These are phyloP conservation scores for Latrodectus hesperus DNA, from an alignment of 2,888 invertebrate genomes.

Conservation along the genomic window DNA sequence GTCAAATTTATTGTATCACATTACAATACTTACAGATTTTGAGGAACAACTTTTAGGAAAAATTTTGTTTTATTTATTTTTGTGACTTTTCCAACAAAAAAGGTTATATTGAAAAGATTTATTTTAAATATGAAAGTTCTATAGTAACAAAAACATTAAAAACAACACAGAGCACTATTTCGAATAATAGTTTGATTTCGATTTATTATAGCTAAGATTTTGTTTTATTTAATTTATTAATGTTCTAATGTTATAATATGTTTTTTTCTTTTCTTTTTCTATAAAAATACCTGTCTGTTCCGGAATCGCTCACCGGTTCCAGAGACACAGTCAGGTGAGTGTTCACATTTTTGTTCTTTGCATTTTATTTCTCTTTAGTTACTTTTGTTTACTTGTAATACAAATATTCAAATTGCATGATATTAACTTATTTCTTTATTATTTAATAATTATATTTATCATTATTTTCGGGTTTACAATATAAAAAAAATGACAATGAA, in stretches of 20 bases:
- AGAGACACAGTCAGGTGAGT: conserved; percentile 70
- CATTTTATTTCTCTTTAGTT: conserved; percentile 35
- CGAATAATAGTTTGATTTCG: neutral
- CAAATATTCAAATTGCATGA: neutral
- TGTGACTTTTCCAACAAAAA: too few species aligned
- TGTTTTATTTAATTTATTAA: conserved; percentile 36
- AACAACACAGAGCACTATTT: neutral
- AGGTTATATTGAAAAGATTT: too few species aligned
- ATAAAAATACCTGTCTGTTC: conserved; percentile 62
- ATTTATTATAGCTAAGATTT: conserved; percentile 4
- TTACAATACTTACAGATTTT: too few species aligned
- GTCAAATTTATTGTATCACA: too few species aligned
- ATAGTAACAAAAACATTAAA: too few species aligned
- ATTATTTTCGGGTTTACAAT: neutral
- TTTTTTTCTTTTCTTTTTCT: conserved; percentile 56
- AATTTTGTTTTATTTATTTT: too few species aligned
- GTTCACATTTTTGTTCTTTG: conserved; percentile 21
- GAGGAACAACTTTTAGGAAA: too few species aligned
- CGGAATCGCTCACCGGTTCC: conserved; percentile 67
- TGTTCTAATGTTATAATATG: conserved; percentile 46
- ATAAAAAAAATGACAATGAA: neutral
- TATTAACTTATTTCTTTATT: neutral
- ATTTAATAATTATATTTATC: neutral
- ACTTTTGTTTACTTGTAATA: neutral
- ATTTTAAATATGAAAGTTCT: too few species aligned